Base-by-base conservation (phyloP, 2,888 invertebrate genomes). In the Herminia tarsipennalis region DNA sequence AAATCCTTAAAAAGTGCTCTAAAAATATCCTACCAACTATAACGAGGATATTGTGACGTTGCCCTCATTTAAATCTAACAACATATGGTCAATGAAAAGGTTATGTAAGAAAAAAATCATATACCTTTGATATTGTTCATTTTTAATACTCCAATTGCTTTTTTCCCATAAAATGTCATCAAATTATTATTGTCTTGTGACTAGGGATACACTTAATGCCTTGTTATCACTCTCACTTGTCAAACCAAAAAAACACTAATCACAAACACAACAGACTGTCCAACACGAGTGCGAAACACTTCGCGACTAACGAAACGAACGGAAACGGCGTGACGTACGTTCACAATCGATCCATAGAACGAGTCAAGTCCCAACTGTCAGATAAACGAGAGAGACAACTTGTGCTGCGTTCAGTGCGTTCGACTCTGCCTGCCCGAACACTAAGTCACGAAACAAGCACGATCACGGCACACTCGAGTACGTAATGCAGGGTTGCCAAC, bases 111-210 rank as follows among this genome's bases (percentile, higher is more conserved):
- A 72, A 78, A n/a, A 55, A 53, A 20, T 28, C 48, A 70, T 65
- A 80, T 71, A 88, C 88, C 88, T 88, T 78, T 82, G 52, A 81
- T 73, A 66, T 86, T 33, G 12, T 36, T 88, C 88, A 88, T 88
- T 80, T 76, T 77, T 64, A 75, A 77, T 78, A 74, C 73, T 65
- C 63, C 42, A 54, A 60, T 45, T 52, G 39, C 41, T 63, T 64
- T 68, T 70, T 30, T 58, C 40, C 65, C 75, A 73, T 56, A 66
- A 59, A 57, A 52, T 47, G 63, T 66, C 66, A 70, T 66, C 75
- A 66, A 63, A 66, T 64, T 73, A 82, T 79, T 77, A 58, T 55
- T 66, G 56, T 71, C 57, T 51, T 55, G 24, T 42, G 40, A 50
- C 57, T 64, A 60, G 51, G 59, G 56, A 66, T 47, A 49, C 53